Evolutionary conservation across 1,140 invertebrate species (phyloP).

Genomic region (Latrodectus geometricus): DNA sequence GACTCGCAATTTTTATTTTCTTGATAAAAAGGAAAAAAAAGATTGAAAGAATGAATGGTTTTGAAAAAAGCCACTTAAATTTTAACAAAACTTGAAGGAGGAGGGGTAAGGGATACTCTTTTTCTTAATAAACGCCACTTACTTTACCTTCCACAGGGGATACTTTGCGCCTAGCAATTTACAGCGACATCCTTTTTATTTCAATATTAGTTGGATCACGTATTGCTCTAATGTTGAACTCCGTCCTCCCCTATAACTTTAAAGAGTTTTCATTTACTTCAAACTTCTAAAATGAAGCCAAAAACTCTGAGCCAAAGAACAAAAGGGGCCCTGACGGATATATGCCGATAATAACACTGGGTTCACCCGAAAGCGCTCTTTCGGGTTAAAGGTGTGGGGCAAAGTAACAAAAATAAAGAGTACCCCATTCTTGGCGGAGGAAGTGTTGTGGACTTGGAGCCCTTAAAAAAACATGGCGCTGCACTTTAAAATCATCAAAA

Average conservation of each 20-base stretch:
- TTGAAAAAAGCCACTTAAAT: not conserved
- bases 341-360: slow-evolving; percentile 44
- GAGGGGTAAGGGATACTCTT: not conserved
- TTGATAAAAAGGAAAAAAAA: too few relatives aligned
- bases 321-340: slow-evolving; percentile 25
- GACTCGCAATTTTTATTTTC: too few relatives aligned
- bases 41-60: too few relatives aligned
- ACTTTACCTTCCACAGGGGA: not conserved
- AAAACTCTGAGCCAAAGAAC: not conserved
- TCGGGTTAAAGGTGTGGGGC: slow-evolving; percentile 38
- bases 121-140: not conserved
- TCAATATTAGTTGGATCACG: slow-evolving; percentile 54
- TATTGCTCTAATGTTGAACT: slow-evolving; percentile 17
- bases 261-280: slow-evolving; percentile 36
- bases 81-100: not conserved
- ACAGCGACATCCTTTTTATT: slow-evolving; percentile 53
- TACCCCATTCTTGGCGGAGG: not conserved
- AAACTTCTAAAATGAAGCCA: slow-evolving; percentile 19
- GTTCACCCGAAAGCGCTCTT: slow-evolving; percentile 15
- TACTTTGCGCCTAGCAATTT: slow-evolving; percentile 27
- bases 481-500: slow-evolving; percentile 62
- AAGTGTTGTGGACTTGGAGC: slow-evolving; percentile 24
- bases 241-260: slow-evolving; percentile 30
- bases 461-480: slow-evolving; percentile 47
- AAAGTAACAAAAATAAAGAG: not conserved